A percentile compares a stretch with the other conserved stretches of the same genome.
Conservation (phyloP, 1,140 invertebrate species). For the Drosophila albomicans region DNA sequence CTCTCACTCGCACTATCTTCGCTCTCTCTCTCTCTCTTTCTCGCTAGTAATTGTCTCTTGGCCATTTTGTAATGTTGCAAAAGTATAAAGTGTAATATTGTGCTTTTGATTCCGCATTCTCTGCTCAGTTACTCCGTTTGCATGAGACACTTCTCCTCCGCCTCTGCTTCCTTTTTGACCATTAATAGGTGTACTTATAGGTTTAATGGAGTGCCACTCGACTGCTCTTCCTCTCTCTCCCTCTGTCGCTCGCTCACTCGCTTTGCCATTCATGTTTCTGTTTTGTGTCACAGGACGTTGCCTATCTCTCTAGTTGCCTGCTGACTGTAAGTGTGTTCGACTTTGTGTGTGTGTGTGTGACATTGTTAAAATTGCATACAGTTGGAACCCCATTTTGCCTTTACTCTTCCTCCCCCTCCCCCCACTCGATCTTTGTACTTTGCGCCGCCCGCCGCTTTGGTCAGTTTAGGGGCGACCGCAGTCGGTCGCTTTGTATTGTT, state of each 20-base stretch:
- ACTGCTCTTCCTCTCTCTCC: slow-evolving; percentile 17
- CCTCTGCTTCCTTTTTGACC: slow-evolving; percentile 74
- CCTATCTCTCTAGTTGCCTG: background rate
- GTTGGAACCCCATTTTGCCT: background rate
- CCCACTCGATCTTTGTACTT: background rate
- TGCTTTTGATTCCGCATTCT: slow-evolving; percentile 62
- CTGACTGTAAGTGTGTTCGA: background rate
- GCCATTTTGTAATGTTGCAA: slow-evolving; percentile 78
- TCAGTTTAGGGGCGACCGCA: slow-evolving; percentile 37
- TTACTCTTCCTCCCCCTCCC: no score
- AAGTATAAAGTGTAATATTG: slow-evolving; percentile 81
- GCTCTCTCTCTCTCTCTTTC: slow-evolving; percentile 12
- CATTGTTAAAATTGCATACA: slow-evolving; percentile 71
- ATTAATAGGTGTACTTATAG: slow-evolving; percentile 83
- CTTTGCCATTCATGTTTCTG: slow-evolving; percentile 27
- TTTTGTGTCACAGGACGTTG: background rate
- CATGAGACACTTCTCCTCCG: slow-evolving; percentile 1
- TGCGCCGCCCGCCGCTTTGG: slow-evolving; percentile 9
- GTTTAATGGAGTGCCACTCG: slow-evolving; percentile 82
- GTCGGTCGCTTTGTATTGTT: slow-evolving; percentile 49
- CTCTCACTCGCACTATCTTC: background rate
- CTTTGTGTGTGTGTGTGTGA: slow-evolving; percentile 40
- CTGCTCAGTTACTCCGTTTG: background rate
- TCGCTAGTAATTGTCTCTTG: slow-evolving; percentile 4
- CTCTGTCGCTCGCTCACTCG: no score